Evolutionary conservation across 2,888 invertebrate species (phyloP).

Genomic region (Andrena minutula): DNA sequence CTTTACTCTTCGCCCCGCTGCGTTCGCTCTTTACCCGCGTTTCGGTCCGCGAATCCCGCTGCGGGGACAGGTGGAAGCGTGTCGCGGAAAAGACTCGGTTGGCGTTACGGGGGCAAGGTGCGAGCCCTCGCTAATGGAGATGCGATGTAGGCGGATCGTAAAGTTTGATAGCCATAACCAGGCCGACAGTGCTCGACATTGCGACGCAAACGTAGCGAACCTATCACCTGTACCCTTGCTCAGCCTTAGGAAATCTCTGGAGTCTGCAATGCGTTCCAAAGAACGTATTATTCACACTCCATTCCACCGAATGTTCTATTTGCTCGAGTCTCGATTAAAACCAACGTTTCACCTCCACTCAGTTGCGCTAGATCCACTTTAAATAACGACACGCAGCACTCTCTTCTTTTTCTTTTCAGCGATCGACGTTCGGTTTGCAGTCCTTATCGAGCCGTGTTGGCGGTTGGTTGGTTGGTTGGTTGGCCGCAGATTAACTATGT

Average conservation of each 20-base stretch:
- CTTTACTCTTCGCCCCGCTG: conserved; percentile 37
- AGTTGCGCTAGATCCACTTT: background rate
- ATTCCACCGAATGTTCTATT: too few relatives aligned
- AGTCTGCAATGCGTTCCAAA: background rate
- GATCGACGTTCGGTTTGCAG: background rate
- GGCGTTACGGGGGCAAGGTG: conserved; percentile 58
- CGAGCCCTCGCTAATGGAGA: conserved; percentile 79
- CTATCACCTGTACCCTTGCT: background rate
- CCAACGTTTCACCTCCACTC: too few relatives aligned
- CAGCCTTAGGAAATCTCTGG: background rate
- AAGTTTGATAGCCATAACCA: conserved; percentile 76
- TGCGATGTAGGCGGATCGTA: conserved; percentile 78
- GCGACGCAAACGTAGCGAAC: background rate
- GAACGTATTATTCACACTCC: background rate
- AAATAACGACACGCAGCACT: background rate
- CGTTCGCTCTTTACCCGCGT: conserved; percentile 41
- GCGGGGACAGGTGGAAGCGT: conserved; percentile 50
- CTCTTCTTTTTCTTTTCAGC: background rate
- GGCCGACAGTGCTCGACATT: background rate
- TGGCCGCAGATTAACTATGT: conserved; percentile 31
- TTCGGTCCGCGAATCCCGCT: conserved; percentile 35
- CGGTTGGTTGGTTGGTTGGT: conserved; percentile 22
- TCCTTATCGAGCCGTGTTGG: conserved; percentile 10
- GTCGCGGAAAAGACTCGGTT: conserved; percentile 56
- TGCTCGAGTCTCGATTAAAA: too few relatives aligned